Evolutionary conservation across 35 echinoderm and acorn worm genomes (phyloP).

Genomic region (Hemicentrotus pulcherrimus): DNA sequence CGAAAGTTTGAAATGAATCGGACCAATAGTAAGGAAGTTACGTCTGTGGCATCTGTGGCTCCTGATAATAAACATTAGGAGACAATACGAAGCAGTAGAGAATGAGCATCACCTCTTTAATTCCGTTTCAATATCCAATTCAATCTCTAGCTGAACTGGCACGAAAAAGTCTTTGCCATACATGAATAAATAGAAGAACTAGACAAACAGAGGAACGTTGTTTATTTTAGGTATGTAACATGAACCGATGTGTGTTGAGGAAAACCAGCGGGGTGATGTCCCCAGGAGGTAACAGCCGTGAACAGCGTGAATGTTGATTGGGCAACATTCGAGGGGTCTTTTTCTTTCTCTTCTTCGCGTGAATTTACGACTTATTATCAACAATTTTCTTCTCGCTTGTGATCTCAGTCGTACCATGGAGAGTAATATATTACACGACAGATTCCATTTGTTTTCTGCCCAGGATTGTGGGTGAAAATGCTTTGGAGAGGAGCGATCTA

Average conservation of each 20-base stretch:
- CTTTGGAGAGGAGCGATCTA: background rate
- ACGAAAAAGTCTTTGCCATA: background rate
- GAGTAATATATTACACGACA: background rate
- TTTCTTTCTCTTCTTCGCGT: background rate
- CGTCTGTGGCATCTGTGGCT: too few species aligned
- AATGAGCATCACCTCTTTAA: background rate
- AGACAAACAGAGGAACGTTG: background rate
- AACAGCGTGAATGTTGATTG: conserved; percentile 21
- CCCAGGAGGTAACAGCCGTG: conserved; percentile 22
- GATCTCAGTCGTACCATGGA: background rate
- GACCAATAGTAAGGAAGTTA: too few species aligned
- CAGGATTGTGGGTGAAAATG: background rate
- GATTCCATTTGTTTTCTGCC: background rate
- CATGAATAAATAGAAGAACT: background rate
- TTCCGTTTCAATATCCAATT: background rate
- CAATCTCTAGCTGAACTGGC: background rate
- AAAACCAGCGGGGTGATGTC: background rate
- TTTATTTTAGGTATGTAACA: conserved; percentile 13
- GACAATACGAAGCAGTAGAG: background rate
- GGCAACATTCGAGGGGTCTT: background rate
- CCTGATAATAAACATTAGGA: too few species aligned
- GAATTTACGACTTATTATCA: conserved; percentile 4
- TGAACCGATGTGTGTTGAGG: background rate
- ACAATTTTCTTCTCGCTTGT: background rate
- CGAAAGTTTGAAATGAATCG: too few species aligned